Evolutionary conservation across 2,888 invertebrate genomes (phyloP).

Genomic region (Scelioninae gen. 1): DNA sequence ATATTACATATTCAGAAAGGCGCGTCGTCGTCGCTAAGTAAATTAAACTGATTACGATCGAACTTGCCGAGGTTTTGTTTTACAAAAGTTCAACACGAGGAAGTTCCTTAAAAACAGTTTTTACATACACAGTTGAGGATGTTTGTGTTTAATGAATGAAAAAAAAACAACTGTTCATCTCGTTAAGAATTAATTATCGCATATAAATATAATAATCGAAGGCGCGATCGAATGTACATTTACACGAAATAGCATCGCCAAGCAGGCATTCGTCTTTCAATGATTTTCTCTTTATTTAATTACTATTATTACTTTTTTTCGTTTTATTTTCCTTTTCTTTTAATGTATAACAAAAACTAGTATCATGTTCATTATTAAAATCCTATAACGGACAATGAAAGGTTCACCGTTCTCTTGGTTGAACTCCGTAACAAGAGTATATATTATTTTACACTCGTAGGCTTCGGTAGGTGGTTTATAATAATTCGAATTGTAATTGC

Average conservation of each 20-base stretch:
- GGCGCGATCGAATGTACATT: conserved; percentile 60
- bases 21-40: conserved; percentile 52
- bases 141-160: not conserved
- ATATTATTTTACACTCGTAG: conserved; percentile 81
- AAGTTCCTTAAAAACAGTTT: conserved; percentile 38
- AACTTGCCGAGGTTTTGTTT: conserved; percentile 39
- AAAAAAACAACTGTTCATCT: conserved; percentile 15
- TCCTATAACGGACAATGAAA: conserved; percentile 83
- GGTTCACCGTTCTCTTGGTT: conserved; percentile 81
- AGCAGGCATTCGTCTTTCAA: conserved; percentile 80
- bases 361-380: conserved; percentile 78
- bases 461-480: conserved; percentile 58
- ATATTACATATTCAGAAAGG: conserved; percentile 60
- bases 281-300: conserved; percentile 71
- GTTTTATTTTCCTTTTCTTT: conserved; percentile 42
- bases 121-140: conserved; percentile 30
- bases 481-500: conserved; percentile 51
- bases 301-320: conserved; percentile 28
- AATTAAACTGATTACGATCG: conserved; percentile 39
- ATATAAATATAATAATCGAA: conserved; percentile 52
- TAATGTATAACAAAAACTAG: conserved; percentile 81
- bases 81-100: conserved; percentile 38
- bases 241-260: conserved; percentile 83
- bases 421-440: conserved; percentile 82
- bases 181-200: conserved; percentile 30